A percentile compares a stretch with the other conserved stretches of the same genome.
Conservation (phyloP, 2,888 invertebrate species). For the Leptopilina drosophilae region DNA sequence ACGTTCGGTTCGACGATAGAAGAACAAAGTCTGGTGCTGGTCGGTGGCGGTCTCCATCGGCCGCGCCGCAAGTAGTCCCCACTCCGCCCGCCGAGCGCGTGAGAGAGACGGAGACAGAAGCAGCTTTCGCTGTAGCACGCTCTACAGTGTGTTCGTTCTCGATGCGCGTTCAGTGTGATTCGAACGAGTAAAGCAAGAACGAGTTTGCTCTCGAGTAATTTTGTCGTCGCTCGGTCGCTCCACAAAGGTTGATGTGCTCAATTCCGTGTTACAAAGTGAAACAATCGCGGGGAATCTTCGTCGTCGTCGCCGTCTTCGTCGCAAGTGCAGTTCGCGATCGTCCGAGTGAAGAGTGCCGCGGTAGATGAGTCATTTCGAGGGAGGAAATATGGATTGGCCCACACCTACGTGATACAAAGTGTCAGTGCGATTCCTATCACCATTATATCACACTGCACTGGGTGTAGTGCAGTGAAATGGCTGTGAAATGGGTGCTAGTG, state of each 20-base stretch:
- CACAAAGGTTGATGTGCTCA: background rate
- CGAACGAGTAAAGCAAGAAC: slow-evolving; percentile 13
- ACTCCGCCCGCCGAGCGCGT: background rate
- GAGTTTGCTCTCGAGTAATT: background rate
- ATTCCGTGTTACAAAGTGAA: background rate
- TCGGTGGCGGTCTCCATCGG: slow-evolving; percentile 35
- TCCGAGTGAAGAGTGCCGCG: background rate
- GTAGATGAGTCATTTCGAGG: slow-evolving; percentile 28
- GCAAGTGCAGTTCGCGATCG: background rate
- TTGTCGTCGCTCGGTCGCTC: background rate
- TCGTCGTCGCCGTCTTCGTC: too few relatives aligned
- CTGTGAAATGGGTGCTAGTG: slow-evolving; percentile 55
- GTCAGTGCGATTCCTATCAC: slow-evolving; percentile 30
- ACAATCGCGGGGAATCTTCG: background rate
- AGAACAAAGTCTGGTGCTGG: slow-evolving; percentile 35
- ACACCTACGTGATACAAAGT: slow-evolving; percentile 28
- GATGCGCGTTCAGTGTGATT: slow-evolving; percentile 24
- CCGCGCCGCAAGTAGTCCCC: background rate
- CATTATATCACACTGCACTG: background rate
- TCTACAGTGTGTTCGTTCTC: slow-evolving; percentile 15
- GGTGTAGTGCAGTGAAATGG: slow-evolving; percentile 45
- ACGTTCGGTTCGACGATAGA: background rate
- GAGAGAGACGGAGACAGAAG: slow-evolving; percentile 2
- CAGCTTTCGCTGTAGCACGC: background rate
- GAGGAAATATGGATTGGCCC: slow-evolving; percentile 37